Percentiles rank a stretch among this genome's conserved stretches.
Evolutionary conservation across 2,797 vertebrate genomes (phyloP).

Genomic region (Acanthopagrus latus): DNA sequence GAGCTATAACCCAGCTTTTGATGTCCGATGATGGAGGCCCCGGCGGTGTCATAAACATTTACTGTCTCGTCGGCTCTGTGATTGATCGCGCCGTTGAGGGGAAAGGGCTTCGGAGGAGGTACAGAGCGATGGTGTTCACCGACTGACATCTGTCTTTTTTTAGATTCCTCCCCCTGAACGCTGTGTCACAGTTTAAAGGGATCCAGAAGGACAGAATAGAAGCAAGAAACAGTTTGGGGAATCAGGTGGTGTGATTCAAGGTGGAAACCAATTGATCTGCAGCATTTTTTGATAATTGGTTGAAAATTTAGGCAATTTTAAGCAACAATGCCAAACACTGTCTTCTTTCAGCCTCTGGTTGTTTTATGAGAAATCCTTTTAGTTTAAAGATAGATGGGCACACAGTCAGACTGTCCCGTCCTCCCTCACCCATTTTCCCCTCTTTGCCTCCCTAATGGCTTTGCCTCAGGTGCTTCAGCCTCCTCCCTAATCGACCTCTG

Average conservation of each 20-base stretch:
- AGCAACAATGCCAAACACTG: too few relatives aligned
- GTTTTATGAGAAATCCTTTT: neutral
- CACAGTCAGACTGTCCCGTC: neutral
- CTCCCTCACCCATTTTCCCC: too few relatives aligned
- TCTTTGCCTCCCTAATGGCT: neutral
- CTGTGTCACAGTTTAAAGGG: neutral
- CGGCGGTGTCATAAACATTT: slow-evolving; percentile 18
- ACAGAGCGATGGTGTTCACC: neutral
- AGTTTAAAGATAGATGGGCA: neutral
- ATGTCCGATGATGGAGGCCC: slow-evolving; percentile 31
- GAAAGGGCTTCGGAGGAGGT: neutral
- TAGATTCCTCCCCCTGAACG: neutral
- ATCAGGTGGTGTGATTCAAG: neutral
- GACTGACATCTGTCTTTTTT: neutral
- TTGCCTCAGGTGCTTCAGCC: slow-evolving; percentile 14
- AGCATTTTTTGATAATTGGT: too few relatives aligned
- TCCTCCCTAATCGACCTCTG: slow-evolving; percentile 44
- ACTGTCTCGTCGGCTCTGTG: slow-evolving; percentile 25
- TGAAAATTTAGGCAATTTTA: too few relatives aligned
- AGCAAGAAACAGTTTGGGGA: too few relatives aligned
- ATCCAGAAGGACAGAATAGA: neutral
- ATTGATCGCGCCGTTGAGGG: slow-evolving; percentile 27
- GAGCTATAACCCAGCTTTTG: slow-evolving; percentile 24
- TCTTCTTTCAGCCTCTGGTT: too few relatives aligned
- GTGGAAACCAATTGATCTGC: neutral